These are phyloP conservation scores for Rhinolophus sinicus DNA, from an alignment of 2,113 vertebrate genomes.

Conservation along the genomic window DNA sequence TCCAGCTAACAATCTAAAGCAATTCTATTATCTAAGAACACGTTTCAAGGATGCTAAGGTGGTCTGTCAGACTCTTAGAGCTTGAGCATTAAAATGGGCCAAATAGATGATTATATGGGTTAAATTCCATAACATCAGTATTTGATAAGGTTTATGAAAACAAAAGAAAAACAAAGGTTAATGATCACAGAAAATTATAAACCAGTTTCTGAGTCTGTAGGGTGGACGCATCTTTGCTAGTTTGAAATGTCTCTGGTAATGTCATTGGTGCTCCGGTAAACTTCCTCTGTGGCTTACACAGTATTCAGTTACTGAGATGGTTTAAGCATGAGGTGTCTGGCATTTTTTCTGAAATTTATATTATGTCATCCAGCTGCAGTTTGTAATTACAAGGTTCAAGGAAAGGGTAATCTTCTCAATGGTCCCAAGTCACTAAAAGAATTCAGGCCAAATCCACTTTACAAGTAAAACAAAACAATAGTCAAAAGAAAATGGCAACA, in stretches of 20 bases:
- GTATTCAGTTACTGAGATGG: background rate
- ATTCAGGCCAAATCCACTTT: background rate
- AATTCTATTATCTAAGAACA: background rate
- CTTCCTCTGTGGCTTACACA: background rate
- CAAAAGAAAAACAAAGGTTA: background rate
- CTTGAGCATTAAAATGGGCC: background rate
- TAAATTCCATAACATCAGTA: background rate
- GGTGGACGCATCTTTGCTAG: background rate
- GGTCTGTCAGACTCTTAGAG: background rate
- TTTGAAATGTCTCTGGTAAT: background rate
- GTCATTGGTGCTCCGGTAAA: background rate
- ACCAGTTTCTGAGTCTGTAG: background rate
- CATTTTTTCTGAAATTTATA: background rate
- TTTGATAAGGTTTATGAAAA: background rate
- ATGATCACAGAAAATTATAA: background rate
- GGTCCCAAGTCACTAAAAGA: background rate
- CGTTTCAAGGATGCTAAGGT: background rate
- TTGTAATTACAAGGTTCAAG: background rate
- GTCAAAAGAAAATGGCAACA: background rate
- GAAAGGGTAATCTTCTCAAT: background rate
- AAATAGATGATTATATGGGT: background rate
- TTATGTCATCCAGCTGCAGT: background rate
- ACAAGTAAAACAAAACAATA: background rate
- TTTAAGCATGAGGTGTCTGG: background rate
- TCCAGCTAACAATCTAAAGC: background rate